These are phyloP conservation scores for Lacerta agilis DNA, from an alignment of 2,797 vertebrate species.

Conservation along the genomic window DNA sequence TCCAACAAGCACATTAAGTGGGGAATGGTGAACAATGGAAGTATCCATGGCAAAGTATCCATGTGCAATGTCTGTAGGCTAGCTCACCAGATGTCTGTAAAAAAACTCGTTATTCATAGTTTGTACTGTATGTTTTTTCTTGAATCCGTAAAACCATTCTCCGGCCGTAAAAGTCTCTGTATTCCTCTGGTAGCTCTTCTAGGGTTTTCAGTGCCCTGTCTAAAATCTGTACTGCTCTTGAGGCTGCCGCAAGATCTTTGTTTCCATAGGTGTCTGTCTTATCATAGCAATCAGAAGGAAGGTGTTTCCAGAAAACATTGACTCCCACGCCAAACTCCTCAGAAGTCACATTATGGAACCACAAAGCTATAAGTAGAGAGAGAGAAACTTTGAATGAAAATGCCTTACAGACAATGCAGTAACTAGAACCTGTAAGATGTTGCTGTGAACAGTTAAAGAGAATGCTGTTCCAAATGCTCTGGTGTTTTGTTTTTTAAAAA, in stretches of 20 bases:
- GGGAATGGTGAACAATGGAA: background rate
- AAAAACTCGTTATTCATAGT: constrained; percentile 65
- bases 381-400: constrained; percentile 55
- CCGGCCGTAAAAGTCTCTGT: constrained; percentile 93
- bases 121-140: constrained; percentile 80
- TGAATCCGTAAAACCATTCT: constrained; percentile 92
- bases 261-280: constrained; percentile 94
- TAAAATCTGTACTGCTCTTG: constrained; percentile 83
- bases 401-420: background rate
- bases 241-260: constrained; percentile 89
- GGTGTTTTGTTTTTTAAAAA: too few relatives aligned
- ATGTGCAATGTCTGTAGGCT: background rate
- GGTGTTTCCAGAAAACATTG: constrained; percentile 95
- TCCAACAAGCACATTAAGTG: background rate
- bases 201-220: constrained; percentile 88
- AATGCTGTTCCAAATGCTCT: background rate
- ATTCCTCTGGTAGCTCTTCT: constrained; percentile 90
- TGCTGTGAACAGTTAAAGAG: background rate
- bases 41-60: background rate
- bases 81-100: background rate
- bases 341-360: constrained; percentile 95
- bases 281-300: constrained; percentile 88
- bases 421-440: background rate
- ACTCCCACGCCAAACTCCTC: constrained; percentile 93
- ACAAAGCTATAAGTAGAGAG: constrained; percentile 84